Evolutionary conservation across 2,113 vertebrate genomes (phyloP), one percentile per base, ranked within the genome.

Genomic region (Pollimyrus isidori): DNA sequence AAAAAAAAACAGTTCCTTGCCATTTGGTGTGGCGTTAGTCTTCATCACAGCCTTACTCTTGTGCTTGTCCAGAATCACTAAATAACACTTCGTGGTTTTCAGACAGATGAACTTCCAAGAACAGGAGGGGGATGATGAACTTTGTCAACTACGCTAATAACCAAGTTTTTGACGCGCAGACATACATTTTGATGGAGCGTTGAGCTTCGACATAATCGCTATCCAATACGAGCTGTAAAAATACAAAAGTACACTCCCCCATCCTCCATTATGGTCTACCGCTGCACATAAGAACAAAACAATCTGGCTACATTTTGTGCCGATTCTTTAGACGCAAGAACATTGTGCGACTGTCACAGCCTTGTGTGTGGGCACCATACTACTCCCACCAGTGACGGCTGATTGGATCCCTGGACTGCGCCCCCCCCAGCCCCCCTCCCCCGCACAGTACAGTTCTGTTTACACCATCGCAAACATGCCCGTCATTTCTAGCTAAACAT

Each of bases 341-440:
- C 73, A 80, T 80, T 80, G 73, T 80, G 73, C 35, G 73, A 80
- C 73, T 80, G 73, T 80, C 73, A 80, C 73, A 80, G 73, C 73
- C 42, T 80, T 80, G 35, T 80, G 73, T 80, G 73, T 80, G n/a
- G 73, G 73, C 35, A 80, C 35, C 35, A 42, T 80, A 7, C 6
- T 19, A 80, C 73, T 42, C 73, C 73, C 73, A 19, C 73, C 73
- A 80, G 35, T 80, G 73, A 42, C 0, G 73, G 73, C 35, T 42
- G 73, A 80, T 80, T 80, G 73, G 73, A 42, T 80, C 30, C 35
- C 35, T 80, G 73, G 73, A 42, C 4, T 42, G 73, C 35, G 7
- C 35, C 62, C 62, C n/a, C 23, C n/a, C 62, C 9, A n/a, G 58
- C n/a, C 58, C 62, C 62, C n/a, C 69, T 39, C 35, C 69, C 30